Evolutionary conservation across 2,888 invertebrate species (phyloP), one percentile per base, ranked within the genome.

Genomic region (Oligia fasciuncula): DNA sequence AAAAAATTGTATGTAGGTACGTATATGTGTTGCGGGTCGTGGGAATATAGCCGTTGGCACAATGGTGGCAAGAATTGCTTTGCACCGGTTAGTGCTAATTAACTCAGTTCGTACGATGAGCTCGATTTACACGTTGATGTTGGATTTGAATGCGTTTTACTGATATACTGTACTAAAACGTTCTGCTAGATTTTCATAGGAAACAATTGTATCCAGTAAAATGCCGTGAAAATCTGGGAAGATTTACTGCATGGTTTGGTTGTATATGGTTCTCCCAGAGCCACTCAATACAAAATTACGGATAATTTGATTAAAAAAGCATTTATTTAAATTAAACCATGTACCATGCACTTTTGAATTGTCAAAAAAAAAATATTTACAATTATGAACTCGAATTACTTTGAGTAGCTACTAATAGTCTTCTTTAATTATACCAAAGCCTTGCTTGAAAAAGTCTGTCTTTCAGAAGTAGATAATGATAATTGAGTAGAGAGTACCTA

Each of bases 81-180:
- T 87, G 91, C 93, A 92, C 91, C 90, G 91, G 92, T 93, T 93
- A 92, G 93, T 91, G 91, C 90, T 93, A 91, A 94, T 95, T 95
- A 95, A 91, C 91, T 90, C 88, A 89, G 89, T 87, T 86, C 80
- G 76, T 86, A 87, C 75, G 77, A 79, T 72, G 85, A 74, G 82
- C 78, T 77, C 77, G 67, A 81, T 83, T 84, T 84, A 84, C 83
- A 85, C 74, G 51, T 70, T 69, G n/a, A 49, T 79, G 81, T 75
- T 81, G 81, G 60, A 79, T 85, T 84, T 76, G 78, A 80, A 78
- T 84, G 85, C 81, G 70, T 77, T 86, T 81, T 66, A 66, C 84
- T 75, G 70, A 82, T 83, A 65, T 60, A 65, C 46, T 68, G 14
- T 40, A 60, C n/a, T 63, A 70, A 76, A 66, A 73, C 19, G 4